Evolutionary conservation across 2,113 vertebrate genomes (phyloP).

Genomic region (Myanophis thanlyinensis): DNA sequence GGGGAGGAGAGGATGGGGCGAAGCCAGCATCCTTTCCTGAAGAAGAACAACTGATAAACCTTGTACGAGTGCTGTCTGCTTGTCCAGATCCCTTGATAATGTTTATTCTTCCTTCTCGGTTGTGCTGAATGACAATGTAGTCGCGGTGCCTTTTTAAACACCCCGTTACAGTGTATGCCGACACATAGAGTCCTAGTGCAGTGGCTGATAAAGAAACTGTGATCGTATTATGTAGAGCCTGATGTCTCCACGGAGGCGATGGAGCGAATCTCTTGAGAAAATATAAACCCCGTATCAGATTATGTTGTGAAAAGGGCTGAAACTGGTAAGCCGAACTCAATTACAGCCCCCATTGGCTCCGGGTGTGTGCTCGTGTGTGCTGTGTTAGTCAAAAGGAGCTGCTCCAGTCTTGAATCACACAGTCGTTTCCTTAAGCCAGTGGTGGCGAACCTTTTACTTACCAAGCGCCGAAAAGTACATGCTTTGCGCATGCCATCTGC

Average conservation of each 20-base stretch:
- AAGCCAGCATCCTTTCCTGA: conserved; percentile 39
- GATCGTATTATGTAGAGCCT: conserved; percentile 72
- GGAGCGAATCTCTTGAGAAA: conserved; percentile 67
- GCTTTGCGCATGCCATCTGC: too few relatives aligned
- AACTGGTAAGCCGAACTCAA: conserved; percentile 58
- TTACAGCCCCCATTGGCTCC: conserved; percentile 51
- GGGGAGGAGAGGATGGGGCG: not conserved
- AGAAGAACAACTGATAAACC: conserved; percentile 30
- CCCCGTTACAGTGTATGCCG: conserved; percentile 50
- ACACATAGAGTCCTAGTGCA: conserved; percentile 64
- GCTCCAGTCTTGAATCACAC: conserved; percentile 56
- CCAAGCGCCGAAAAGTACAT: too few relatives aligned
- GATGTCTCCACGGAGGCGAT: conserved; percentile 70
- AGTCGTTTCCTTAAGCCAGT: conserved; percentile 59
- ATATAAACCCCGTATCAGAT: conserved; percentile 65
- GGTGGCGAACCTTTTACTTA: too few relatives aligned
- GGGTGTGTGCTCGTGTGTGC: conserved; percentile 16
- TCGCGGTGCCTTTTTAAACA: conserved; percentile 55
- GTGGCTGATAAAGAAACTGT: conserved; percentile 69
- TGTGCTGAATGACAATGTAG: conserved; percentile 46
- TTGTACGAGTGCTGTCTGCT: conserved; percentile 25
- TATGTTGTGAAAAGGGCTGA: conserved; percentile 59
- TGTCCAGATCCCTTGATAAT: conserved; percentile 34
- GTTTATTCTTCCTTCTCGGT: conserved; percentile 45
- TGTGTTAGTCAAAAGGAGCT: conserved; percentile 58